Conservation (phyloP, 2,797 vertebrate species). For the Argya squamiceps region DNA sequence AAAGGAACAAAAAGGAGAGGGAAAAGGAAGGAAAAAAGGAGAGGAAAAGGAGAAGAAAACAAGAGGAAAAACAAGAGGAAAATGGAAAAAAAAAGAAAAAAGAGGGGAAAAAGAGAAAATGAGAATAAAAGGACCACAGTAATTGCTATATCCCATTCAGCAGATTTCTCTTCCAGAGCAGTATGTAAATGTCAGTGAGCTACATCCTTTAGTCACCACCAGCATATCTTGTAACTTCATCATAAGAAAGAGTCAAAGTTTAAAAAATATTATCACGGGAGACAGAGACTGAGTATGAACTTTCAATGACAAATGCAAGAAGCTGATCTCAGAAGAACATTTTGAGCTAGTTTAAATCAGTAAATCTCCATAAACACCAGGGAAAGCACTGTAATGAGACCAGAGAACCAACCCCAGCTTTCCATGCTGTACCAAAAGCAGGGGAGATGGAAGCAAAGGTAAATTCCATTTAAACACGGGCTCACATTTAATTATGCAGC, state of each 20-base stretch:
- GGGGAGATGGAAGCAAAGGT: not conserved
- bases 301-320: not conserved
- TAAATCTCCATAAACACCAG: not conserved
- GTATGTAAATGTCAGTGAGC: not conserved
- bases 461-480: not conserved
- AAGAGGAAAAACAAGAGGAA: too few species aligned
- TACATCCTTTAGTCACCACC: not conserved
- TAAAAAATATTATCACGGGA: not conserved
- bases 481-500: not conserved
- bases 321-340: not conserved
- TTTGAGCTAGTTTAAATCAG: not conserved
- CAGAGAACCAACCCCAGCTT: not conserved
- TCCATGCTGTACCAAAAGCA: not conserved
- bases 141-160: not conserved
- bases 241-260: not conserved
- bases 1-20: too few species aligned
- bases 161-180: not conserved
- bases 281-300: not conserved
- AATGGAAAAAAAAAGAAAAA: too few species aligned
- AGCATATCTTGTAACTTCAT: not conserved
- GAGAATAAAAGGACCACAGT: not conserved
- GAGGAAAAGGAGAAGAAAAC: too few species aligned
- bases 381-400: fast-evolving
- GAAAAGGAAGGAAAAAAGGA: too few species aligned
- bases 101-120: not conserved